Conservation (phyloP, 2,113 vertebrate genomes). For the Protobothrops mucrosquamatus region DNA sequence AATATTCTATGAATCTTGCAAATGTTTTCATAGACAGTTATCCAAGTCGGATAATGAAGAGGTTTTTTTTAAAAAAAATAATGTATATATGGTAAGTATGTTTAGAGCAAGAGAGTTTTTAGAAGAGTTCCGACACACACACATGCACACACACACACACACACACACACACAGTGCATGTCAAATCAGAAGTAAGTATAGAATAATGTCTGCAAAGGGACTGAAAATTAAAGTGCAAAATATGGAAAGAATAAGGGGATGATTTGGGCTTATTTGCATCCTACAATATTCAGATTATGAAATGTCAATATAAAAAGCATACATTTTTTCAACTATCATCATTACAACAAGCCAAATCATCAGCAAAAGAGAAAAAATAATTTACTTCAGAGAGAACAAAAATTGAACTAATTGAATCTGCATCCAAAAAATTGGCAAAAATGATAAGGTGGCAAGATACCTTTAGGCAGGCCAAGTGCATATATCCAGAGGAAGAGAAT, state of each 20-base stretch:
- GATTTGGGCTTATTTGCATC: neutral
- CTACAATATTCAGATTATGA: neutral
- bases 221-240: neutral
- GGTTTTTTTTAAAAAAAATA: neutral
- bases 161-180: neutral
- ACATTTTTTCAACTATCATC: neutral
- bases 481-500: neutral
- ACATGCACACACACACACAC: no score
- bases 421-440: neutral
- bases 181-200: no score
- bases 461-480: neutral
- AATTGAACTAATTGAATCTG: neutral
- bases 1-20: neutral
- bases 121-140: neutral
- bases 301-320: neutral
- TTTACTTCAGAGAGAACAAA: neutral
- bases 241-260: neutral
- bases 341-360: neutral
- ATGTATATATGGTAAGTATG: neutral
- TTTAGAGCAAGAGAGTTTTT: neutral
- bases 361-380: neutral
- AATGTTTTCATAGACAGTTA: neutral
- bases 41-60: neutral
- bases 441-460: neutral
- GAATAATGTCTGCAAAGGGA: neutral